phyloP scores from a whole-genome alignment of 1,140 invertebrate species.

The Cotesia typhae region DNA sequence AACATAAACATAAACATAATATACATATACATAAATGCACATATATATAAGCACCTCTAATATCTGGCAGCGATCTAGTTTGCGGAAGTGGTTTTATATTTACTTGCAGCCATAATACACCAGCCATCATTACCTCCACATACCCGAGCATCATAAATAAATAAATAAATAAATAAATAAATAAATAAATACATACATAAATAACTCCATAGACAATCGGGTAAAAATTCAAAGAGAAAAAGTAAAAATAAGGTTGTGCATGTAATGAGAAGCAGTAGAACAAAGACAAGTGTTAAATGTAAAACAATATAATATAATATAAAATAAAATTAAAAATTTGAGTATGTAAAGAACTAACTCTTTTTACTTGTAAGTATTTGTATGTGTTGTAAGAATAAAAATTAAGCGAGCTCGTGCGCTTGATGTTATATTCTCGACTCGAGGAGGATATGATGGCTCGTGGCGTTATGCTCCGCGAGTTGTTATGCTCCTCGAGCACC shows the following conservation, averaged over 20 bases:
- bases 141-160: not conserved
- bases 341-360: not conserved
- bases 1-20: slow-evolving; percentile 35
- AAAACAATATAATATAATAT: too few relatives aligned
- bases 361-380: not conserved
- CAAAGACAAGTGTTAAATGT: too few relatives aligned
- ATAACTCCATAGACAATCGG: too few relatives aligned
- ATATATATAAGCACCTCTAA: slow-evolving; percentile 48
- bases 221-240: too few relatives aligned
- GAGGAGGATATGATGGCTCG: slow-evolving; percentile 65
- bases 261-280: slow-evolving; percentile 13
- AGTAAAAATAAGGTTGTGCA: not conserved
- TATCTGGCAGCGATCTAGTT: slow-evolving; percentile 57
- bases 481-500: slow-evolving; percentile 65
- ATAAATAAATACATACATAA: not conserved
- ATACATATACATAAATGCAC: too few relatives aligned
- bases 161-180: too few relatives aligned
- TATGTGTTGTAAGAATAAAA: slow-evolving; percentile 5
- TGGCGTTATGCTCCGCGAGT: slow-evolving; percentile 65
- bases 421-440: slow-evolving; percentile 53
- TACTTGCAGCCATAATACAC: slow-evolving; percentile 7
- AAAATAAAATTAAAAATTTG: not conserved
- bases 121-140: slow-evolving; percentile 7
- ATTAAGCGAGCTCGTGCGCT: slow-evolving; percentile 38
- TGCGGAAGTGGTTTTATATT: slow-evolving; percentile 48